Conservation (phyloP, 2,113 vertebrate species). For the Morone saxatilis region DNA sequence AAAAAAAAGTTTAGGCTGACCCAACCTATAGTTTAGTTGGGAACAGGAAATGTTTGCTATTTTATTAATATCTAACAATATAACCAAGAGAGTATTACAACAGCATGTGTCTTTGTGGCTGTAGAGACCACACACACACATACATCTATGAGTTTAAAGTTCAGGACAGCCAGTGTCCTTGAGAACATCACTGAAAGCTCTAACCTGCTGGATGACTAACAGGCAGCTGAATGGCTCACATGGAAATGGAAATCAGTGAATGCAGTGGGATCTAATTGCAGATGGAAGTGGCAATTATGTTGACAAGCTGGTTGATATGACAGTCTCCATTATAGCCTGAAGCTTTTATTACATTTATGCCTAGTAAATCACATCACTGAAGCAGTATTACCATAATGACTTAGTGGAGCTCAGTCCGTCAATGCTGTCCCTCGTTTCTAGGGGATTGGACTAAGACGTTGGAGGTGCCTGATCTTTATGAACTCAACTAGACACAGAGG, state of each 20-base stretch:
- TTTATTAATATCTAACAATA: background rate
- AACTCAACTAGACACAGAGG: conserved; percentile 33
- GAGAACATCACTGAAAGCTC: conserved; percentile 45
- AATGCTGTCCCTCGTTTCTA: conserved; percentile 58
- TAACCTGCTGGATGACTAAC: conserved; percentile 50
- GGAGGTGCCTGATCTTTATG: conserved; percentile 47
- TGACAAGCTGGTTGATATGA: conserved; percentile 82
- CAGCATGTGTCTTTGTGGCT: background rate
- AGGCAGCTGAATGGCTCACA: conserved; percentile 56
- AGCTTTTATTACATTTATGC: conserved; percentile 75
- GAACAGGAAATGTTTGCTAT: background rate
- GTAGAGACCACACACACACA: background rate
- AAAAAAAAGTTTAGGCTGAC: conserved; percentile 59
- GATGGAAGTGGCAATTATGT: conserved; percentile 78
- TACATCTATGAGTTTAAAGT: conserved; percentile 16
- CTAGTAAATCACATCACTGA: conserved; percentile 72
- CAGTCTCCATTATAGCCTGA: conserved; percentile 77
- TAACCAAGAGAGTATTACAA: no score
- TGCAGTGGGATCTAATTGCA: conserved; percentile 71
- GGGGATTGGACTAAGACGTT: conserved; percentile 31
- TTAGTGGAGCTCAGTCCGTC: conserved; percentile 67
- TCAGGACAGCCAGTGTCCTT: conserved; percentile 47
- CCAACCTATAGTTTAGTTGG: conserved; percentile 25
- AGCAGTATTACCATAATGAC: conserved; percentile 70
- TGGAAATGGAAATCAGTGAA: conserved; percentile 59